Conservation (phyloP, 2,113 vertebrate species). For the Arvicanthis niloticus region DNA sequence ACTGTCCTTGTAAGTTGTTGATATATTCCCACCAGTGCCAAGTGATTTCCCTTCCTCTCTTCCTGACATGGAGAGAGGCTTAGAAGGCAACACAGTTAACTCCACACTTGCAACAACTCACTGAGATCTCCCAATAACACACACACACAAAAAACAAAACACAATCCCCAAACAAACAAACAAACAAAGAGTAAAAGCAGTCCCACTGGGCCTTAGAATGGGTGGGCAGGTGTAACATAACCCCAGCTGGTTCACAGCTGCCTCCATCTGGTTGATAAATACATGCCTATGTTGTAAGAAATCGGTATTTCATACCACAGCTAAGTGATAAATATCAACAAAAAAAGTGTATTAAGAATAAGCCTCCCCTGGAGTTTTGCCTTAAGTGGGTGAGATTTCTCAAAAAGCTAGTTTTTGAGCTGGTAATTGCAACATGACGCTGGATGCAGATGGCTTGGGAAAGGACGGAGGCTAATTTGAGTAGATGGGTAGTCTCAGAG, state of each 20-base stretch:
- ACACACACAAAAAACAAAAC: not conserved
- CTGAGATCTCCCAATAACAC: not conserved
- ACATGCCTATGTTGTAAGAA: constrained; percentile 35
- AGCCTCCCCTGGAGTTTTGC: constrained; percentile 53
- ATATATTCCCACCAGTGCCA: not conserved
- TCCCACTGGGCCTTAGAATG: not conserved
- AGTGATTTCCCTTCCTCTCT: not conserved
- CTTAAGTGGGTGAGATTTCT: constrained; percentile 42
- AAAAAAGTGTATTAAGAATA: constrained; percentile 46
- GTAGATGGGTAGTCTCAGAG: not conserved
- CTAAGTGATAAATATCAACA: constrained; percentile 25
- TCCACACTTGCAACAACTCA: not conserved
- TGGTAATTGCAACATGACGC: constrained; percentile 1
- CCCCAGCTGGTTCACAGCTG: not conserved
- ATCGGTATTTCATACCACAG: constrained; percentile 5
- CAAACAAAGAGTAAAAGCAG: not conserved
- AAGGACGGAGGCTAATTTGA: constrained; percentile 7
- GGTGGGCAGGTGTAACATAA: not conserved
- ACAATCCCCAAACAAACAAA: not conserved
- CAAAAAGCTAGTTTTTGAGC: constrained; percentile 28
- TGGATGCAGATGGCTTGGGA: constrained; percentile 2
- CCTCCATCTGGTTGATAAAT: not conserved
- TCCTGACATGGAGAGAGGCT: not conserved
- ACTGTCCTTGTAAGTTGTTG: not conserved
- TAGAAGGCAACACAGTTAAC: not conserved